Base-by-base conservation (phyloP, 2,113 vertebrate genomes). In the Pomatorhinus ruficollis region DNA sequence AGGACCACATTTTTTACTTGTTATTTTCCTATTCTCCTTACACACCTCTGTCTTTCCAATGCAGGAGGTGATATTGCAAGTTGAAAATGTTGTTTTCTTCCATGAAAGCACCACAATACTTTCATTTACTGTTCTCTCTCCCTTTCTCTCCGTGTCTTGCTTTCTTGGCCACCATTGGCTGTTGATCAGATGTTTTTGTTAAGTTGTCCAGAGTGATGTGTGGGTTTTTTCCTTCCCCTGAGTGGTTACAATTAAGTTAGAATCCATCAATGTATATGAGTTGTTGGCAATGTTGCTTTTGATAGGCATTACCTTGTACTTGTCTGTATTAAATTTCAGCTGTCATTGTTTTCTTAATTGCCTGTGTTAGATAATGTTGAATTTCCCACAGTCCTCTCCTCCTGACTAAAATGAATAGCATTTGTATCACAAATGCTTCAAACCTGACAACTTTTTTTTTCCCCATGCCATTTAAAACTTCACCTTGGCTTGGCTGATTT, bases 331-430 rank as follows among this genome's bases (percentile, higher is more conserved):
- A 97, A 96, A 96, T 97, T 97, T 97, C 95, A 97, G 95, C 96
- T 97, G 97, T 97, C 95, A 96, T 97, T 97, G 93, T 97, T 97
- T 97, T 93, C 96, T 96, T 97, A 98, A 90, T 98, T 98, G 97
- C 96, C 15, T 90, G 81, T 56, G 93, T 94, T 96, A 97, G 96
- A 87, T 96, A 97, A 96, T 96, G 94, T 11, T 86, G 82, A 87
- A 95, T 97, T 97, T 97, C 97, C 83, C 89, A 97, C 83, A 95
- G 85, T 95, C 95, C 95, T 98, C 95, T 95, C 69, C 90, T 95
- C 64, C 93, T 82, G 77, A 83, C 72, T 93, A 90, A 85, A 95
- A 92, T 96, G 97, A 98, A 97, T 97, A 96, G 82, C 94, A 94
- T 93, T 97, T 93, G 86, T 89, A 83, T 94, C 96, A 92, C 87